phyloP scores from a whole-genome alignment of 2,888 invertebrate genomes.

The Galerucella calmariensis region DNA sequence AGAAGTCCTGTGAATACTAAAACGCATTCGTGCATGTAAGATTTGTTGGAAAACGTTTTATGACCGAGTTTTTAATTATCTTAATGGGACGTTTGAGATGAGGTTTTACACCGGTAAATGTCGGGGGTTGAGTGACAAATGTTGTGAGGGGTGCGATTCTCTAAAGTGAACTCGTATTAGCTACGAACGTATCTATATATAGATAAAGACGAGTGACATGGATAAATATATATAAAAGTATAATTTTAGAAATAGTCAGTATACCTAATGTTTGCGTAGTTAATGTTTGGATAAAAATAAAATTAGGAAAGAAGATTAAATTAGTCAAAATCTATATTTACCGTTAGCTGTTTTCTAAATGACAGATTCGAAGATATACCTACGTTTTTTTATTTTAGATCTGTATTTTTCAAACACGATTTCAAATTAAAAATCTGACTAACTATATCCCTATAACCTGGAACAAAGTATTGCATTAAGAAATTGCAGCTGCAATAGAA shows the following conservation, averaged over 20 bases:
- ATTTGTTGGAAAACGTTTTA: slow-evolving; percentile 32
- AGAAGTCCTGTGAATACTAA: neutral
- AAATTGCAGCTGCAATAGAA: too few species aligned
- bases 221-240: slow-evolving; percentile 6
- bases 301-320: neutral
- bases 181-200: slow-evolving; percentile 24
- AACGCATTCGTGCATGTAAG: neutral
- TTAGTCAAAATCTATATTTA: too few species aligned
- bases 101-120: slow-evolving; percentile 32
- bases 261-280: neutral
- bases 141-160: slow-evolving; percentile 24
- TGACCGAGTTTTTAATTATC: slow-evolving; percentile 35
- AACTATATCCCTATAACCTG: too few species aligned
- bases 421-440: too few species aligned
- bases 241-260: neutral
- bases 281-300: neutral
- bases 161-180: slow-evolving; percentile 3
- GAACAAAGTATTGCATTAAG: too few species aligned
- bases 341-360: too few species aligned
- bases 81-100: slow-evolving; percentile 35
- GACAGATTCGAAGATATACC: too few species aligned
- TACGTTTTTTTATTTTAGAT: too few species aligned
- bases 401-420: too few species aligned
- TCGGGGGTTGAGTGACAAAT: slow-evolving; percentile 34
- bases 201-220: slow-evolving; percentile 25